Conservation (phyloP, 2,797 vertebrate species). For the Paedocypris micromegethes region DNA sequence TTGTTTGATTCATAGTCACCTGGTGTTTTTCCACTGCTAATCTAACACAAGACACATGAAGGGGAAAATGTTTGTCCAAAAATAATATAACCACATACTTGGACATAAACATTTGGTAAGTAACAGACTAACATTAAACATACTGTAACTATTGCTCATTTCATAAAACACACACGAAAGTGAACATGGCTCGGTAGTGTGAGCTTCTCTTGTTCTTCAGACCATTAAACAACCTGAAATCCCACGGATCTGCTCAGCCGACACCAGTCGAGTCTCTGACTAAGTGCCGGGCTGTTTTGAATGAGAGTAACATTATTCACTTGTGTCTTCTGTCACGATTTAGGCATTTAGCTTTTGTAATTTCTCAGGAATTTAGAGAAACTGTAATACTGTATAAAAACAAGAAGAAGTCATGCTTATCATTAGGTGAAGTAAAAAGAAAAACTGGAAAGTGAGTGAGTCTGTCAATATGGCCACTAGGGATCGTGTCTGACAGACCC, state of each 20-base stretch:
- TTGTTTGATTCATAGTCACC: constrained; percentile 51
- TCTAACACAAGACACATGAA: constrained; percentile 42
- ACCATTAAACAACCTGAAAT: constrained; percentile 21
- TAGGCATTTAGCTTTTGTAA: constrained; percentile 29
- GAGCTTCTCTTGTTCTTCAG: constrained; percentile 40
- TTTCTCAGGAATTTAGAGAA: constrained; percentile 13
- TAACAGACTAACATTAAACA: constrained; percentile 17
- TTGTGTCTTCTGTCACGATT: constrained; percentile 29
- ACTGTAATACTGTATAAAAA: constrained; percentile 1
- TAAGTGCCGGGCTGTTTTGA: constrained; percentile 27
- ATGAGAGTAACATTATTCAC: constrained; percentile 32
- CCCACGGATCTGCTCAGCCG: constrained; percentile 20
- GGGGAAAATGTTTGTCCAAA: constrained; percentile 33
- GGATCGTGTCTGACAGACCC: too few relatives aligned
- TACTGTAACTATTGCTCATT: constrained; percentile 11
- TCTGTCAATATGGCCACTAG: too few relatives aligned
- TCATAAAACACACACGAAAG: constrained; percentile 22
- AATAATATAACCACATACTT: constrained; percentile 28
- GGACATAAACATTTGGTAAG: constrained; percentile 20
- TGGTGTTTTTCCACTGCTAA: constrained; percentile 42
- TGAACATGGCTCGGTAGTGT: constrained; percentile 29
- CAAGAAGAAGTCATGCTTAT: neutral
- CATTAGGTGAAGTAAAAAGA: too few relatives aligned
- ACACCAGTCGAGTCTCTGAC: constrained; percentile 15
- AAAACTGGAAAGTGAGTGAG: too few relatives aligned